phyloP scores from a whole-genome alignment of 2,888 invertebrate genomes.

The Monopis laevigella region DNA sequence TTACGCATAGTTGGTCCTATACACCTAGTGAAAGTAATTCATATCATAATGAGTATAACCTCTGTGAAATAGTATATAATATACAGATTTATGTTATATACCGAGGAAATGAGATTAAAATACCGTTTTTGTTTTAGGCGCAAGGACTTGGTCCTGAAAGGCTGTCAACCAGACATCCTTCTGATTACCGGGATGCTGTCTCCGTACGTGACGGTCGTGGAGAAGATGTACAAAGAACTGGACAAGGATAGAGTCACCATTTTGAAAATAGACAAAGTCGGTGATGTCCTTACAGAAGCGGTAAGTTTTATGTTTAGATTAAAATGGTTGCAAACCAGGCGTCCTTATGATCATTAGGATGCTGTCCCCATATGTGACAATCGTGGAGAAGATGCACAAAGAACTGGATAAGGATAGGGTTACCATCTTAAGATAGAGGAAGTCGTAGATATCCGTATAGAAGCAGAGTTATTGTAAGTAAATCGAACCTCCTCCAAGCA shows the following conservation, averaged over 20 bases:
- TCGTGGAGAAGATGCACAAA: slow-evolving; percentile 81
- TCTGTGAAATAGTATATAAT: too few relatives aligned
- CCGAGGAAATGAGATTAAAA: too few relatives aligned
- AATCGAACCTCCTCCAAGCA: too few relatives aligned
- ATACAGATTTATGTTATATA: too few relatives aligned
- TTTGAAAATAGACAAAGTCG: slow-evolving; percentile 84
- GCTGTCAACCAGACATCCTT: slow-evolving; percentile 80
- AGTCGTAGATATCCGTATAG: slow-evolving; percentile 87
- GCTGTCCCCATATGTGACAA: slow-evolving; percentile 79
- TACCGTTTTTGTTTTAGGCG: slow-evolving; percentile 56
- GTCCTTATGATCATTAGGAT: slow-evolving; percentile 83
- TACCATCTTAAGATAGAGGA: slow-evolving; percentile 86
- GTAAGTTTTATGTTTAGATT: slow-evolving; percentile 72
- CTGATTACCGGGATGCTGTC: slow-evolving; percentile 83
- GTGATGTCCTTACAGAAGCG: slow-evolving; percentile 87
- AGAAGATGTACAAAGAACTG: slow-evolving; percentile 79
- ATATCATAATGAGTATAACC: too few relatives aligned
- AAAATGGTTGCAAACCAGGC: slow-evolving; percentile 79
- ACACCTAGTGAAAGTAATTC: background rate
- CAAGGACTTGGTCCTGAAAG: slow-evolving; percentile 74
- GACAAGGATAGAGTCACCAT: slow-evolving; percentile 86
- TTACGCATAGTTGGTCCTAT: background rate
- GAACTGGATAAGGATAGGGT: slow-evolving; percentile 83
- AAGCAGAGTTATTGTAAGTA: too few relatives aligned
- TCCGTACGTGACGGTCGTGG: slow-evolving; percentile 82